Evolutionary conservation across 1,140 invertebrate species (phyloP).

Genomic region (Eurosta solidaginis): DNA sequence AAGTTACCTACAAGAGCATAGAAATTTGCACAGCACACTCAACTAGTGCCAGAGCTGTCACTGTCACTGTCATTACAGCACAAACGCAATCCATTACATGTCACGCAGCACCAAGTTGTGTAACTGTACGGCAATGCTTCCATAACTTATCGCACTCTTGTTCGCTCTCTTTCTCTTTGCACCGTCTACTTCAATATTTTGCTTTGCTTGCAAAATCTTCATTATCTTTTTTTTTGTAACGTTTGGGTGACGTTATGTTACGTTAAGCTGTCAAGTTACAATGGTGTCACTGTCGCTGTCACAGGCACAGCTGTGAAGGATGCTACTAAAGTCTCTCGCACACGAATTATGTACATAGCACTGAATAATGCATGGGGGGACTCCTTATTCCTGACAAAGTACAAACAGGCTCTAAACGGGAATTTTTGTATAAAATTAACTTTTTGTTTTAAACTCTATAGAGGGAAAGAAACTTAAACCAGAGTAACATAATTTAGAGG

Average conservation of each 20-base stretch:
- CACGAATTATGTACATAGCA: no score
- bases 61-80: conserved; percentile 10
- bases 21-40: conserved; percentile 25
- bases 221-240: neutral
- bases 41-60: conserved; percentile 24
- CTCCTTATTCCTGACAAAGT: no score
- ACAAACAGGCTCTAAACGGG: neutral
- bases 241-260: conserved; percentile 26
- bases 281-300: conserved; percentile 22
- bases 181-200: neutral
- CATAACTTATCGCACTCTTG: neutral
- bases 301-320: neutral
- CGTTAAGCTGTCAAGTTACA: conserved; percentile 29
- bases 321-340: neutral
- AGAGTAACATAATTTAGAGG: no score
- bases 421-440: no score
- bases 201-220: neutral
- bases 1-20: conserved; percentile 1
- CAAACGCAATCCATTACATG: conserved; percentile 24
- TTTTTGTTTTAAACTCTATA: no score
- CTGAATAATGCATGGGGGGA: no score
- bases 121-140: neutral
- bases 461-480: no score
- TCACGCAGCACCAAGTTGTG: neutral
- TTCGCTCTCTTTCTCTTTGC: neutral